Evolutionary conservation across 2,797 vertebrate species (phyloP), one percentile per base, ranked within the genome.

Genomic region (Apogon talboti): DNA sequence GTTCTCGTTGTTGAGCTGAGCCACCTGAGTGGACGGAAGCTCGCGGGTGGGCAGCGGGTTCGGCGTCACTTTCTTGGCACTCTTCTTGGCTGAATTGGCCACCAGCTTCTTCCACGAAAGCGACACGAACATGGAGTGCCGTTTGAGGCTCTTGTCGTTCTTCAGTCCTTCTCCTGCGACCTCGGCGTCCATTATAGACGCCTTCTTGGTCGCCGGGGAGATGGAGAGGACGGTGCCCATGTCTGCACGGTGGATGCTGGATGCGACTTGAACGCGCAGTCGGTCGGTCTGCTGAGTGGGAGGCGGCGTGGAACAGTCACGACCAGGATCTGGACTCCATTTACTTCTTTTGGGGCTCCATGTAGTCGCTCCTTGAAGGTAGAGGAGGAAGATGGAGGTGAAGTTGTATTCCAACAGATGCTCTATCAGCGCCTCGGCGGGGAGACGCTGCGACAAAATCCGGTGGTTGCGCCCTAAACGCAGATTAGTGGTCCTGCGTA

Each of bases 151-250:
- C 79, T 96, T 96, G 74, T 96, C 96, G 62, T 85, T 91, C 52
- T 95, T 96, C 11, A 77, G 77, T 11, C 41, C 75, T 0, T 92
- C 92, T 10, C 60, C 89, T 41, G 90, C 88, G 61, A 66, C 84
- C 56, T 90, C 90, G 64, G 89, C 74, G 89, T 94, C 92, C 90
- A 92, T 90, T 61, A 93, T 92, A 58, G 92, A 87, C 10, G 86
- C 84, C 85, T 91, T 92, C 75, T 91, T 92, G 2, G 84, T 81
- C 53, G 93, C 79, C 40, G 96, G 95, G 9, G 95, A 96, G 59
- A 99, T 93, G 11, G 97, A 99, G 66, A 99, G 93, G 66, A 96
- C 95, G 70, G 97, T 97, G 57, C 98, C 98, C 98, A 99, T 99
- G 84, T 82, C 93, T 84, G 81, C 84, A 7, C 6, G 64, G 78